A percentile compares a stretch with the other conserved stretches of the same genome.
phyloP scores from a whole-genome alignment of 2,888 invertebrate species.

The Deilephila porcellus region DNA sequence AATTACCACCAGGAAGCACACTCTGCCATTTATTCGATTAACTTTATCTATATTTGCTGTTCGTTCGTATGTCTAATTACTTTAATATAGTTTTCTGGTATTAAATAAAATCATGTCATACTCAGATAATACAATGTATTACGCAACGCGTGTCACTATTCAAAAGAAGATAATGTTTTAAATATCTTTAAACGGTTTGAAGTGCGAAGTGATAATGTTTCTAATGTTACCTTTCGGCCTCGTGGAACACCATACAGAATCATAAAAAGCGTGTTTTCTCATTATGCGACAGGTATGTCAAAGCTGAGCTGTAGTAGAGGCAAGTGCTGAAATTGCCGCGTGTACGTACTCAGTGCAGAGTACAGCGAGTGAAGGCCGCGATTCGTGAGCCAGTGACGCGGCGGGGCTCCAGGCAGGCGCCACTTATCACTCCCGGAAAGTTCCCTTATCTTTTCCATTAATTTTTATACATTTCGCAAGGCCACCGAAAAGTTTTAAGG shows the following conservation, averaged over 20 bases:
- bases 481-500: neutral
- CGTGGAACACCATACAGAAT: neutral
- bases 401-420: constrained; percentile 41
- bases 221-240: neutral
- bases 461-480: constrained; percentile 22
- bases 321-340: constrained; percentile 13
- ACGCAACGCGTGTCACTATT: neutral
- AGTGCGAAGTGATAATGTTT: too few species aligned
- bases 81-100: neutral
- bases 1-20: constrained; percentile 18
- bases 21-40: constrained; percentile 11
- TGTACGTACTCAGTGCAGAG: constrained; percentile 7
- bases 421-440: constrained; percentile 46
- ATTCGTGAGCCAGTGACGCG: constrained; percentile 42
- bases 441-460: constrained; percentile 31
- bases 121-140: neutral
- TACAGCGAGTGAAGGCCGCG: constrained; percentile 46
- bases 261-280: neutral
- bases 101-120: neutral
- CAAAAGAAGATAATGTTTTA: neutral
- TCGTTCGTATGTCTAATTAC: neutral
- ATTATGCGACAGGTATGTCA: neutral
- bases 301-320: neutral
- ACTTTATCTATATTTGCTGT: constrained; percentile 21
- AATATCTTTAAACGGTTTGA: neutral